phyloP scores from a whole-genome alignment of 2,888 invertebrate species.

The Phaonia tiefii region DNA sequence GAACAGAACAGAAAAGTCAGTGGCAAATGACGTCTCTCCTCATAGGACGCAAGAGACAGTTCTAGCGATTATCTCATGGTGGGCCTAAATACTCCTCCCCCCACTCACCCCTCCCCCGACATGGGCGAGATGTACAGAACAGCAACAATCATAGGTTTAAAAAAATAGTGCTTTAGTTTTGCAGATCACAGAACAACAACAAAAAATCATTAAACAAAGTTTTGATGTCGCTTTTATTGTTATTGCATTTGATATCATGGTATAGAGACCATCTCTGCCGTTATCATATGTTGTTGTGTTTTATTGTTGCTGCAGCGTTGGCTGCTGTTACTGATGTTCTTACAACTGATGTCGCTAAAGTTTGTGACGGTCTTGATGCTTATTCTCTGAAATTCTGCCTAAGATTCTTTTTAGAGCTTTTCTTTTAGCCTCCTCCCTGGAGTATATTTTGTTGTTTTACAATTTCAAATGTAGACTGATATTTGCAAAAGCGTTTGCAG shows the following conservation, averaged over 20 bases:
- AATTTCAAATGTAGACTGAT: slow-evolving; percentile 47
- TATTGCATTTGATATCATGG: slow-evolving; percentile 41
- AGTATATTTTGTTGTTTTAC: slow-evolving; percentile 61
- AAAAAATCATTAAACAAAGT: slow-evolving; percentile 42
- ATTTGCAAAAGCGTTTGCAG: slow-evolving; percentile 3
- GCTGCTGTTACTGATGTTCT: slow-evolving; percentile 11
- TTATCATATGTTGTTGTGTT: slow-evolving; percentile 11
- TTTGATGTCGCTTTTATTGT: slow-evolving; percentile 54
- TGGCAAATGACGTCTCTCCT: slow-evolving; percentile 7
- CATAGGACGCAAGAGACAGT: slow-evolving; percentile 48
- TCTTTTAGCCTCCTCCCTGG: slow-evolving; percentile 52
- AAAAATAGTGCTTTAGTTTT: not conserved
- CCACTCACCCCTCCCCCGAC: too few species aligned
- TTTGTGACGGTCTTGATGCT: slow-evolving; percentile 65
- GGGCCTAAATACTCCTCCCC: too few species aligned
- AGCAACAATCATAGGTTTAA: slow-evolving; percentile 7
- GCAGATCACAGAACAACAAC: slow-evolving; percentile 2
- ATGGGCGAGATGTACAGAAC: not conserved
- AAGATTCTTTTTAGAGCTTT: not conserved
- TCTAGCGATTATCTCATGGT: slow-evolving; percentile 44
- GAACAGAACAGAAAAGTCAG: slow-evolving; percentile 43
- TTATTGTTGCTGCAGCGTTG: slow-evolving; percentile 9
- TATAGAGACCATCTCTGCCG: slow-evolving; percentile 41
- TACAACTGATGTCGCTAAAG: slow-evolving; percentile 5
- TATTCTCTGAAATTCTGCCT: not conserved